Evolutionary conservation across 2,797 vertebrate species (phyloP).

Genomic region (Tenualosa ilisha): DNA sequence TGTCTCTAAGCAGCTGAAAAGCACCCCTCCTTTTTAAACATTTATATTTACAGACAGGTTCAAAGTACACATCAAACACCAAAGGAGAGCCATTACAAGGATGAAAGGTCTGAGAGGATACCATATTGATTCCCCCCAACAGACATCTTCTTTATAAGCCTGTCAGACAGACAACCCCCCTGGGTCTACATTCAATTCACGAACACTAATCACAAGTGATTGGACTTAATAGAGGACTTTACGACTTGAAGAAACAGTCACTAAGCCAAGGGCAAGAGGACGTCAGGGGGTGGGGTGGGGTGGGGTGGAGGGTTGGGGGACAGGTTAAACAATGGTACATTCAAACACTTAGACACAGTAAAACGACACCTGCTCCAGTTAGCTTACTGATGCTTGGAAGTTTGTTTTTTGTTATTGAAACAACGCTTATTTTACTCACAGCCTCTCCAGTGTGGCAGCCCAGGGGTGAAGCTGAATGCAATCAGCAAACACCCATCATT

Average conservation of each 20-base stretch:
- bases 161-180: neutral
- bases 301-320: too few relatives aligned
- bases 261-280: neutral
- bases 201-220: neutral
- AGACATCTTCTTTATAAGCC: neutral
- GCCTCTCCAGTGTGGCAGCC: neutral
- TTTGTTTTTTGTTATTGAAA: neutral
- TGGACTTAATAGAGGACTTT: constrained; percentile 16
- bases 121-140: neutral
- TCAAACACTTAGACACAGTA: neutral
- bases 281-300: neutral
- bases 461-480: neutral
- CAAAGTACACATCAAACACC: neutral
- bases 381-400: neutral
- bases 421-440: neutral
- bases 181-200: neutral
- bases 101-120: neutral
- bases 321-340: neutral
- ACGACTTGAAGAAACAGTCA: neutral
- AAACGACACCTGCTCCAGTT: neutral
- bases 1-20: neutral
- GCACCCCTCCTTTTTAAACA: neutral
- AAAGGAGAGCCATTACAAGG: neutral
- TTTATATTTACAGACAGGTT: neutral
- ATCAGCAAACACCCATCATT: constrained; percentile 8